Evolutionary conservation across 2,888 invertebrate species (phyloP).

Genomic region (Corbicula japonica): DNA sequence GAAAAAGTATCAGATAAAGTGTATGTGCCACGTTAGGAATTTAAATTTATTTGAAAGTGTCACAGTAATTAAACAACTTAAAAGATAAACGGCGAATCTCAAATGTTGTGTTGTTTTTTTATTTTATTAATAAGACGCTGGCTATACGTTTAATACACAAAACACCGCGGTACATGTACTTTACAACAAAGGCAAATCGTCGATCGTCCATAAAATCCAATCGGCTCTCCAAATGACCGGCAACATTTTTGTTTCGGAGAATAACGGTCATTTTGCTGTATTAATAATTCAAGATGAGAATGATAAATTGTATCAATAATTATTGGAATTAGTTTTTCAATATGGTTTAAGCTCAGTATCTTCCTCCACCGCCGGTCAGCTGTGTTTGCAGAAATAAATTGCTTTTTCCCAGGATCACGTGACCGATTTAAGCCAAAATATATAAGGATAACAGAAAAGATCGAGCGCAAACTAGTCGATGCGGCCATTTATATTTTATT

Average conservation of each 20-base stretch:
- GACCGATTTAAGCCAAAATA: background rate
- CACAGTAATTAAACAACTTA: slow-evolving; percentile 22
- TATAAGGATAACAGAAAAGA: too few relatives aligned
- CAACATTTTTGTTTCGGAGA: too few relatives aligned
- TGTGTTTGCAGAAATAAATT: slow-evolving; percentile 45
- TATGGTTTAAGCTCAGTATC: slow-evolving; percentile 30
- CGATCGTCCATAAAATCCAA: too few relatives aligned
- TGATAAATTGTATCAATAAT: slow-evolving; percentile 31
- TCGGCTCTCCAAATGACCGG: too few relatives aligned
- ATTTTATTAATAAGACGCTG: too few relatives aligned
- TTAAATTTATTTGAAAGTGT: slow-evolving; percentile 59
- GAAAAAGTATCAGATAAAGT: slow-evolving; percentile 39
- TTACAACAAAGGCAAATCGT: too few relatives aligned
- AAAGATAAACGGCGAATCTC: background rate
- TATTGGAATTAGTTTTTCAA: slow-evolving; percentile 26
- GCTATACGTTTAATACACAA: too few relatives aligned
- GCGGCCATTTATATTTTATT: too few relatives aligned
- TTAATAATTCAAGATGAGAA: slow-evolving; percentile 28
- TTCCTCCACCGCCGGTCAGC: slow-evolving; percentile 28
- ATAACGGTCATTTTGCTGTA: slow-evolving; percentile 21
- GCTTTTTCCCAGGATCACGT: slow-evolving; percentile 28
- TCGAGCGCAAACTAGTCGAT: too few relatives aligned
- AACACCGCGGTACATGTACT: too few relatives aligned
- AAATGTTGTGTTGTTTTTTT: too few relatives aligned
- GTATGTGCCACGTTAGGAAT: slow-evolving; percentile 49